phyloP scores from a whole-genome alignment of 2,888 invertebrate genomes.

The Pammene aurita region DNA sequence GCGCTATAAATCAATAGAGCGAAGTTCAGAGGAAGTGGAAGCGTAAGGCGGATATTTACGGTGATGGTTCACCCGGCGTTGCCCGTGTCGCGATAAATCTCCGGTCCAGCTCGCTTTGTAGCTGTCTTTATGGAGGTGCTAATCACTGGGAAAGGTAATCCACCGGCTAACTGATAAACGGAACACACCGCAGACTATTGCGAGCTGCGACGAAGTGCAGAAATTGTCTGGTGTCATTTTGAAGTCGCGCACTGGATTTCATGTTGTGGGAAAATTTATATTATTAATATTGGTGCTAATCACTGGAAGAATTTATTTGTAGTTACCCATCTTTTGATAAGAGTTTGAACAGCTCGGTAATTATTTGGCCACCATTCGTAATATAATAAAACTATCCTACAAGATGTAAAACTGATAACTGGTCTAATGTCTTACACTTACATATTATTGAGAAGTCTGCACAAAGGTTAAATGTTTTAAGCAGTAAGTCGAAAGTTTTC shows the following conservation, averaged over 20 bases:
- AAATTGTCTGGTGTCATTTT: slow-evolving; percentile 44
- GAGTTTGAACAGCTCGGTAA: too few species aligned
- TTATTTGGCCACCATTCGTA: too few species aligned
- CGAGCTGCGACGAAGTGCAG: slow-evolving; percentile 46
- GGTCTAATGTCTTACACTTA: too few species aligned
- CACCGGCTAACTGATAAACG: slow-evolving; percentile 44
- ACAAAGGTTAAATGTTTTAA: too few species aligned
- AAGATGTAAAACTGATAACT: too few species aligned
- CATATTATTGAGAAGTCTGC: background rate
- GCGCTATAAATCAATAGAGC: slow-evolving; percentile 78
- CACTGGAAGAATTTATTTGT: too few species aligned
- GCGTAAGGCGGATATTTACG: slow-evolving; percentile 75
- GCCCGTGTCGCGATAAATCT: slow-evolving; percentile 68
- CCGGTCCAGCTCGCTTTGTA: slow-evolving; percentile 64
- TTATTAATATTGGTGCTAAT: slow-evolving; percentile 14
- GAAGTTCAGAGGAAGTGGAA: slow-evolving; percentile 72
- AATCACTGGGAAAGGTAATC: slow-evolving; percentile 54
- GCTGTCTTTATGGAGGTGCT: slow-evolving; percentile 66
- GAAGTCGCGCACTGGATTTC: slow-evolving; percentile 20
- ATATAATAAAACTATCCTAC: too few species aligned
- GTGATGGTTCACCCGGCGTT: slow-evolving; percentile 64
- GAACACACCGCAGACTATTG: slow-evolving; percentile 47
- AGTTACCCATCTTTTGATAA: too few species aligned
- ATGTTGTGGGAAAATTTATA: slow-evolving; percentile 25
- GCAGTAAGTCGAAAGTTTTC: too few species aligned